A percentile compares a stretch with the other conserved stretches of the same genome.
These are phyloP conservation scores for Monochamus saltuarius DNA, from an alignment of 1,140 invertebrate species.

Conservation along the genomic window DNA sequence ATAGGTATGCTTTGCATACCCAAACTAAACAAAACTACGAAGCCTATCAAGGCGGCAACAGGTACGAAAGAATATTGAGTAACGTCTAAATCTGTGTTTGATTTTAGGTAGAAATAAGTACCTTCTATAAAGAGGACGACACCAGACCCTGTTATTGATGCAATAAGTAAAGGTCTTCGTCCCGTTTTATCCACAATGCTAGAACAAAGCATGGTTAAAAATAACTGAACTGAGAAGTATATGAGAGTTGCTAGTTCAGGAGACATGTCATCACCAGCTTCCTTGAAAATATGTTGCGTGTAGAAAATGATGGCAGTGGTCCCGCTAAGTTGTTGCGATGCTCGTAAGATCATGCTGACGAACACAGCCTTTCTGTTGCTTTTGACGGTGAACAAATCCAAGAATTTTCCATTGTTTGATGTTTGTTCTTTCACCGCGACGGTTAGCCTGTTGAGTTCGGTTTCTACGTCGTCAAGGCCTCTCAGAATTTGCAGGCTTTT, in stretches of 20 bases:
- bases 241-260: conserved; percentile 55
- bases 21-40: conserved; percentile 68
- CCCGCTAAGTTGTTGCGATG: conserved; percentile 75
- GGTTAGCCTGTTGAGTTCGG: conserved; percentile 64
- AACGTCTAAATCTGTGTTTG: conserved; percentile 33
- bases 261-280: conserved; percentile 54
- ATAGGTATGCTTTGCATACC: conserved; percentile 72
- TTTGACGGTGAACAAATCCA: conserved; percentile 58
- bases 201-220: conserved; percentile 63
- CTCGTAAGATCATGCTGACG: conserved; percentile 65
- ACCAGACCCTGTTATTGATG: conserved; percentile 61
- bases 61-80: conserved; percentile 54
- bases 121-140: conserved; percentile 58
- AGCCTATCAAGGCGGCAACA: conserved; percentile 65
- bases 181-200: conserved; percentile 71
- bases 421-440: conserved; percentile 54
- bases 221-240: conserved; percentile 66
- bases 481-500: conserved; percentile 63
- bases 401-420: conserved; percentile 55
- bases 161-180: conserved; percentile 65
- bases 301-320: conserved; percentile 76
- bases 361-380: conserved; percentile 66
- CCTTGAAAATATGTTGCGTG: conserved; percentile 69
- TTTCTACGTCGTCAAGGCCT: conserved; percentile 59
- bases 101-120: conserved; percentile 57